These are phyloP conservation scores for Numenius arquata DNA, from an alignment of 2,113 vertebrate species.

Conservation along the genomic window DNA sequence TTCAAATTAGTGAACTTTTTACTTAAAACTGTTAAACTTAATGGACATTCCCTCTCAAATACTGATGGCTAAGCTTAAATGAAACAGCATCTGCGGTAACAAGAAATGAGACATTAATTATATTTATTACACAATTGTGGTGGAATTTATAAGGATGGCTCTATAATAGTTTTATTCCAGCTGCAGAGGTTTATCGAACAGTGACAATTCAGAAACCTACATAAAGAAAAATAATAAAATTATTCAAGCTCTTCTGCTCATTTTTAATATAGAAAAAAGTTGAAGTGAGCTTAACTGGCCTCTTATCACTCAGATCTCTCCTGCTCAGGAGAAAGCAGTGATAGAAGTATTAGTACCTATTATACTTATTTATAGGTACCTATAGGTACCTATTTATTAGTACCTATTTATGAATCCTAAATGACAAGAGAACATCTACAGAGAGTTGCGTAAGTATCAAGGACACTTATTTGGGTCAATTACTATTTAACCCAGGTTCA, in stretches of 20 bases:
- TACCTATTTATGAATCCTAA: slow-evolving; percentile 45
- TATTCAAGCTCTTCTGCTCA: background rate
- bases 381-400: too few relatives aligned
- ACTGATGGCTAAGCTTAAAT: background rate
- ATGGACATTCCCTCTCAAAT: background rate
- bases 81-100: background rate
- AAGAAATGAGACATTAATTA: background rate
- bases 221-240: background rate
- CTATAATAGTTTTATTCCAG: background rate
- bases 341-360: background rate
- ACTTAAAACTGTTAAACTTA: background rate
- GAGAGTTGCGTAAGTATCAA: slow-evolving; percentile 36
- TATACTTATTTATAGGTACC: too few relatives aligned
- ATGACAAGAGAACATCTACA: slow-evolving; percentile 10
- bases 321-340: accelerated
- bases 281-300: background rate
- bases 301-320: background rate
- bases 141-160: background rate
- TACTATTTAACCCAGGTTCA: background rate
- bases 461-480: background rate
- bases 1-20: background rate
- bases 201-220: background rate
- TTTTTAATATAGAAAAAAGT: background rate
- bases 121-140: background rate
- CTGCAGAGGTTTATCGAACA: background rate